Percentiles rank a stretch among this genome's conserved stretches.
These are phyloP conservation scores for Eupeodes latifasciatus DNA, from an alignment of 2,888 invertebrate species.

Conservation along the genomic window DNA sequence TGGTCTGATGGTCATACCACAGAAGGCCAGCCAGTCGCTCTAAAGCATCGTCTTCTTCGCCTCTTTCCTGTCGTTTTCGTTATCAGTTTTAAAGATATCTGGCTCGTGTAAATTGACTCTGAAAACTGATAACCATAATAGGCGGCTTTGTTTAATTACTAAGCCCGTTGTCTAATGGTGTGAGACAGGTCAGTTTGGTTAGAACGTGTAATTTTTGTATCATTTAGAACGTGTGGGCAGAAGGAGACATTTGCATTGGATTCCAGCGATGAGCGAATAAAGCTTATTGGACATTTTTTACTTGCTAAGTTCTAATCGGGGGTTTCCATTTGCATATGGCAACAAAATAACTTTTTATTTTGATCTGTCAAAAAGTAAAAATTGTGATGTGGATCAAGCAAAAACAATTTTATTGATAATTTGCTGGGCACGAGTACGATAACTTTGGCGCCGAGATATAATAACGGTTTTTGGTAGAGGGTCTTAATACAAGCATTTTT, in stretches of 20 bases:
- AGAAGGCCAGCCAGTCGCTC: conserved; percentile 11
- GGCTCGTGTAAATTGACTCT: conserved; percentile 61
- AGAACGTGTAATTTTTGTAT: neutral
- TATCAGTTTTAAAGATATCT: conserved; percentile 62
- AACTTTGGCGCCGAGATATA: too few relatives aligned
- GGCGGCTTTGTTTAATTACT: conserved; percentile 72
- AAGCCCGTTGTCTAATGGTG: conserved; percentile 52
- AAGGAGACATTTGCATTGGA: neutral
- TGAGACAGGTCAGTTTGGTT: neutral
- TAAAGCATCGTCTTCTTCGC: neutral
- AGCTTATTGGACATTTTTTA: neutral
- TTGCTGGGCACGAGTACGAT: too few relatives aligned
- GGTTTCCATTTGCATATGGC: too few relatives aligned
- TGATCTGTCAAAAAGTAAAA: too few relatives aligned
- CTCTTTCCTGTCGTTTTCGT: conserved; percentile 10
- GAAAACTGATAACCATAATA: conserved; percentile 59
- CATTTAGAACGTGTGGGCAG: conserved; percentile 31
- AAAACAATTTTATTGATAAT: too few relatives aligned
- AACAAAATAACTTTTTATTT: too few relatives aligned
- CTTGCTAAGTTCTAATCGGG: neutral
- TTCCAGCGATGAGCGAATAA: neutral
- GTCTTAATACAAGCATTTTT: too few relatives aligned
- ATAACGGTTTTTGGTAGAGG: too few relatives aligned
- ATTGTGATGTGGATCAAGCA: too few relatives aligned
- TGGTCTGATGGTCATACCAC: neutral